Conservation (phyloP, 2,797 vertebrate species). For the Poeciliopsis turneri region DNA sequence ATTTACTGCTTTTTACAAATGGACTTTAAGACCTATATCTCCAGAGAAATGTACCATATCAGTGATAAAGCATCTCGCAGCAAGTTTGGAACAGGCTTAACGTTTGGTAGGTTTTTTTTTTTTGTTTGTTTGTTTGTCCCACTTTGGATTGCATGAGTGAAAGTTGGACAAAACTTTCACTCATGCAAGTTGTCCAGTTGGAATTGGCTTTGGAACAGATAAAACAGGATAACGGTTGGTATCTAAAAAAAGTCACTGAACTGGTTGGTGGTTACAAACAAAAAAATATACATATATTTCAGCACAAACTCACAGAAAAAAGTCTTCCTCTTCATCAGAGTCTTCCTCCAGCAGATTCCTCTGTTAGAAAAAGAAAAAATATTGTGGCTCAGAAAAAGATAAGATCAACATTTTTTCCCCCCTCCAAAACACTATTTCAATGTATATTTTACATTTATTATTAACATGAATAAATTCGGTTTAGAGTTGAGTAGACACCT, state of each 20-base stretch:
- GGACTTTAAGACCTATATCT: too few species aligned
- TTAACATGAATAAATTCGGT: not conserved
- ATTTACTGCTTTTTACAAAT: too few species aligned
- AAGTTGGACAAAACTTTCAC: not conserved
- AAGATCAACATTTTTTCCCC: not conserved
- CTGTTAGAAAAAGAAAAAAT: conserved; percentile 76
- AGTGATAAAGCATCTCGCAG: too few species aligned
- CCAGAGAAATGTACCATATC: too few species aligned
- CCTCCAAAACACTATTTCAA: not conserved
- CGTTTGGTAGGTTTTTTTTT: not conserved
- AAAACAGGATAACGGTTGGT: not conserved
- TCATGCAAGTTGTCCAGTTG: too few species aligned
- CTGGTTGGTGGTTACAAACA: not conserved
- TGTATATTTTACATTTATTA: not conserved
- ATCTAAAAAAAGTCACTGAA: not conserved
- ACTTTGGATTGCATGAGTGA: not conserved
- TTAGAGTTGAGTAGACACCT: not conserved
- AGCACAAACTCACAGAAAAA: conserved; percentile 90
- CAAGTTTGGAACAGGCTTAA: not conserved
- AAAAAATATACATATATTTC: not conserved
- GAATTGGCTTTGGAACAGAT: not conserved
- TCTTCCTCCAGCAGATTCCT: conserved; percentile 97
- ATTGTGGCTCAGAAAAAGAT: conserved; percentile 31
- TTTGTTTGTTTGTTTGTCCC: not conserved
- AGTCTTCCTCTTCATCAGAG: conserved; percentile 98